phyloP scores from a whole-genome alignment of 2,113 vertebrate species.

The Eulemur rufifrons region DNA sequence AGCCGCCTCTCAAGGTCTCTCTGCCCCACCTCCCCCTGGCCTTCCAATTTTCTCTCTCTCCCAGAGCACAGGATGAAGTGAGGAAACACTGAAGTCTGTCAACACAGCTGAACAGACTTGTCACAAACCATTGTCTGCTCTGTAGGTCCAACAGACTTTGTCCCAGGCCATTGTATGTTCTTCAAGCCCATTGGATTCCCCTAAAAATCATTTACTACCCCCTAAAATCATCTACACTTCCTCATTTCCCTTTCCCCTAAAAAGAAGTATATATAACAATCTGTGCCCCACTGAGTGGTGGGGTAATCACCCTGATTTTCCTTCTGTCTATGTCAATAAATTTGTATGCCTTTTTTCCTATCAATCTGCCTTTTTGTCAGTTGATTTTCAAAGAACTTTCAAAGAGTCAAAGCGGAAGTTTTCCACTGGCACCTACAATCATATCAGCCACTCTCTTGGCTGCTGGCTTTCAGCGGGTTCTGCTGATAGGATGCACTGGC shows the following conservation, averaged over 20 bases:
- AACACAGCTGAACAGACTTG: neutral
- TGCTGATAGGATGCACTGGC: neutral
- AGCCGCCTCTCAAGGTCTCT: neutral
- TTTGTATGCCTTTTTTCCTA: neutral
- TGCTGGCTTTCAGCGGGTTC: neutral
- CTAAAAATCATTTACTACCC: neutral
- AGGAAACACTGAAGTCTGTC: neutral
- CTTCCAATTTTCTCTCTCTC: neutral
- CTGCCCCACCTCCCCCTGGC: neutral
- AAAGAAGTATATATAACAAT: neutral
- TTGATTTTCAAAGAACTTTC: neutral
- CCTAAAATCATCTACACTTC: neutral
- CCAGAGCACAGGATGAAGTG: neutral
- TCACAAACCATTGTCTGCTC: neutral
- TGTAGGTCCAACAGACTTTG: neutral
- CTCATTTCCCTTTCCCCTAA: neutral
- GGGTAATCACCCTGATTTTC: neutral
- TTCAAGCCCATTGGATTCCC: neutral
- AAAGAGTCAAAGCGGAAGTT: neutral
- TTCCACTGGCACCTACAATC: neutral
- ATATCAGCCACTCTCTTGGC: neutral
- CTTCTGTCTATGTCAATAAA: neutral
- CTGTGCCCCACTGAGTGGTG: neutral
- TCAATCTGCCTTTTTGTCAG: neutral
- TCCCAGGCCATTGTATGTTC: neutral